Base-by-base conservation (phyloP, 1,140 invertebrate species). In the Dinothrombium tinctorium region DNA sequence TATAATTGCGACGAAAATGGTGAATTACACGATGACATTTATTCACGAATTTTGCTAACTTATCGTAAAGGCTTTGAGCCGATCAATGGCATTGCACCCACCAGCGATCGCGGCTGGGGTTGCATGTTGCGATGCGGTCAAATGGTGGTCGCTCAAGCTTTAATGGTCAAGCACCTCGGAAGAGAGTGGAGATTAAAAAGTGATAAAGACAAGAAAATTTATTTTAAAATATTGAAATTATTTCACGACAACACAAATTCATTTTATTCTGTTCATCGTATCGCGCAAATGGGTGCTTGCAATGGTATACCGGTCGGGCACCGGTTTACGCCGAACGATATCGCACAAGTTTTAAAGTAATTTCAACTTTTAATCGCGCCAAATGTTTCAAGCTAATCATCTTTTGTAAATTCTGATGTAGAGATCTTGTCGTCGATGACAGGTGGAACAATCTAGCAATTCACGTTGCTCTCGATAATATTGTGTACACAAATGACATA, bases 271-370 rank as follows among this genome's bases (percentile, higher is more conserved):
- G 84, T 96, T 55, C 92, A 99, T 60, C 84, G 94, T 61, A 95
- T 99, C 49, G 65, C 90, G 32, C 67, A 83, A 48, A 94, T 84
- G 73, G 92, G 92, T 35, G 81, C 76, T 42, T 77, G 74, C 4
- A 82, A 94, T 60, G 86, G 87, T 31, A 95, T 95, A 62, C 69
- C 73, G 24, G 74, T 99, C 8, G 90, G 92, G 12, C 74, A 94
- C 54, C 99, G 94, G 94, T 94, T 98, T 64, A 92, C 94, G 33
- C 94, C 94, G 22, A 99, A 98, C 59, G 96, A 90, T 33, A 73
- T 96, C 41, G 84, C 87, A 53, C 89, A 96, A 69, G 86, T 90
- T 51, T 67, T 95, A 53, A 92, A 80, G 86, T 40, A 31, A 46
- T 15, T 32, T 40, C 31, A 20, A 7, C 17, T 35, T 24, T 44